Evolutionary conservation across 2,888 invertebrate species (phyloP).

Genomic region (Watsonalla binaria): DNA sequence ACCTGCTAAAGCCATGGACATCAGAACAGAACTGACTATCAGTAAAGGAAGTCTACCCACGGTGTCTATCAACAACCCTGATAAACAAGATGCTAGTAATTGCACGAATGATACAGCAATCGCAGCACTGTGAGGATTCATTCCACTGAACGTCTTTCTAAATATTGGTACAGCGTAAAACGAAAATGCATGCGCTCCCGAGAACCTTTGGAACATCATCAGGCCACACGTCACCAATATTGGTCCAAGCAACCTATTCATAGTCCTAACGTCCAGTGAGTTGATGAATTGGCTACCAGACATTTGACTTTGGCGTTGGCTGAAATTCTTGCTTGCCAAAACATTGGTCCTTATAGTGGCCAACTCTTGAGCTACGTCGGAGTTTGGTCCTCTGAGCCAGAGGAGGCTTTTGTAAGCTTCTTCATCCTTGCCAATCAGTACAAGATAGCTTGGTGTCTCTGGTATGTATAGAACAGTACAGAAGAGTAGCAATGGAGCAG

Average conservation of each 20-base stretch:
- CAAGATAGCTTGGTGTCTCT: slow-evolving; percentile 92
- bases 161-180: slow-evolving; percentile 93
- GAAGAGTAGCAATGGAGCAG: slow-evolving; percentile 87
- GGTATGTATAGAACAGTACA: slow-evolving; percentile 88
- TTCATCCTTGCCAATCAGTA: slow-evolving; percentile 86
- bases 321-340: slow-evolving; percentile 73
- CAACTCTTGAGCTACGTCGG: slow-evolving; percentile 87
- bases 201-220: slow-evolving; percentile 93
- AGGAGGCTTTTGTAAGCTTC: slow-evolving; percentile 82
- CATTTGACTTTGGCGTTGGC: slow-evolving; percentile 67
- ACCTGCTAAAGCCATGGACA: slow-evolving; percentile 91
- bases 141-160: slow-evolving; percentile 87
- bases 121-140: slow-evolving; percentile 90
- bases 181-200: slow-evolving; percentile 90
- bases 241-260: slow-evolving; percentile 81
- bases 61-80: slow-evolving; percentile 90
- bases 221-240: slow-evolving; percentile 89
- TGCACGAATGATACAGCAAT: slow-evolving; percentile 92
- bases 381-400: slow-evolving; percentile 90
- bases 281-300: slow-evolving; percentile 62
- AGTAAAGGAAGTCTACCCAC: slow-evolving; percentile 90
- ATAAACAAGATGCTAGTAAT: slow-evolving; percentile 88
- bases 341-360: slow-evolving; percentile 85
- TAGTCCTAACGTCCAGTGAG: slow-evolving; percentile 64
- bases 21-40: slow-evolving; percentile 89